Evolutionary conservation across 2,797 vertebrate genomes (phyloP).

Genomic region (Hirundo rustica): DNA sequence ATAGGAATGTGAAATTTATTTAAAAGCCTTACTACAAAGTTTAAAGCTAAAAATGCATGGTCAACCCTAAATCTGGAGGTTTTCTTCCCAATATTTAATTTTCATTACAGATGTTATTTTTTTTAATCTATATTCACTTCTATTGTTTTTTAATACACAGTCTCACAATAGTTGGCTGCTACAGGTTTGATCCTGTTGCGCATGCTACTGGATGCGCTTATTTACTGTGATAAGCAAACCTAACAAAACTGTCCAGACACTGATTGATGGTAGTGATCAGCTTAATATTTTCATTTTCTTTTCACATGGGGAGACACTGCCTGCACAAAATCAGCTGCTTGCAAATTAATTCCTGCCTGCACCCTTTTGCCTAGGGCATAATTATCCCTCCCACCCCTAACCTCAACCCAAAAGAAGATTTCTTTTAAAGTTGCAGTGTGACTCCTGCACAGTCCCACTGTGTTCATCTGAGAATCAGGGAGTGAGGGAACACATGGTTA

Average conservation of each 20-base stretch:
- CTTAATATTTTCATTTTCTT: background rate
- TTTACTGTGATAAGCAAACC: background rate
- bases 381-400: background rate
- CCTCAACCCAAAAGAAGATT: background rate
- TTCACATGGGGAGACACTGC: background rate
- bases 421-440: background rate
- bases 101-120: background rate
- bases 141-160: background rate
- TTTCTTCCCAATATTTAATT: background rate
- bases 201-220: rapidly evolving
- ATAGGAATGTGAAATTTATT: background rate
- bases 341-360: background rate
- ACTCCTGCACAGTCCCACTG: background rate
- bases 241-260: background rate
- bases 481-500: background rate
- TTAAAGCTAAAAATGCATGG: background rate
- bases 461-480: background rate
- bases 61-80: background rate
- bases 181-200: background rate
- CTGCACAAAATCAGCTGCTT: background rate
- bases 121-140: background rate
- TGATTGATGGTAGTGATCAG: background rate
- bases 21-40: background rate
- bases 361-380: background rate
- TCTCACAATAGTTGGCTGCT: background rate